Base-by-base conservation (phyloP, 1,140 invertebrate genomes). In the Panagrolaimus sp. region DNA sequence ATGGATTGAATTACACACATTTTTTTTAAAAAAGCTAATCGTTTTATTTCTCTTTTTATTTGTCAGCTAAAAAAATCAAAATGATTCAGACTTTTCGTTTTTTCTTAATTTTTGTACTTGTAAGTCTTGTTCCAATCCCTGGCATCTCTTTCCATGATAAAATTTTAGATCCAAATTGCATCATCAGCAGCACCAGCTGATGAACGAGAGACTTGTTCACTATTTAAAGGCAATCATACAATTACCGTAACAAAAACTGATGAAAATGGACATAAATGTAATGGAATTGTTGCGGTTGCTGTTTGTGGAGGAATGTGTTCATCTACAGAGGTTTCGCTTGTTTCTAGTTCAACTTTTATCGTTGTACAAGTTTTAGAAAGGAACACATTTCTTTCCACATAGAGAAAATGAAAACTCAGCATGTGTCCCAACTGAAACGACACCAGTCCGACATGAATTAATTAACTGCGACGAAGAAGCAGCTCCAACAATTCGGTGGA, bases 321-420 rank as follows among this genome's bases (percentile, higher is more conserved):
- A 20, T 25, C 51, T 13, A 20, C 51, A 11, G 51, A 57, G 51
- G 51, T 57, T n/a, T n/a, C n/a, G n/a, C n/a, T n/a, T n/a, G n/a
- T n/a, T n/a, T n/a, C n/a, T n/a, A n/a, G n/a, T n/a, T n/a, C n/a
- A n/a, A n/a, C n/a, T n/a, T n/a, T n/a, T n/a, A n/a, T n/a, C n/a
- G n/a, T n/a, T n/a, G n/a, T n/a, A n/a, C n/a, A n/a, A n/a, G n/a
- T 16, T 57, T 20, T 11, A 57, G 51, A 57, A 57, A 57, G 51
- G 51, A 14, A 57, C 51, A 20, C 27, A 57, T 27, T 25, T 57
- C n/a, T 57, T 57, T 27, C 51, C 51, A 5, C 20, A 57, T 16
- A 20, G 20, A 4, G 51, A 57, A 57, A 57, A n/a, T 9, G 51
- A 57, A 11, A 57, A 57, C 51, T 25, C 51, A 1, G 51, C 51